Evolutionary conservation across 2,888 invertebrate genomes (phyloP), one percentile per base, ranked within the genome.

Genomic region (Dynastes maya): DNA sequence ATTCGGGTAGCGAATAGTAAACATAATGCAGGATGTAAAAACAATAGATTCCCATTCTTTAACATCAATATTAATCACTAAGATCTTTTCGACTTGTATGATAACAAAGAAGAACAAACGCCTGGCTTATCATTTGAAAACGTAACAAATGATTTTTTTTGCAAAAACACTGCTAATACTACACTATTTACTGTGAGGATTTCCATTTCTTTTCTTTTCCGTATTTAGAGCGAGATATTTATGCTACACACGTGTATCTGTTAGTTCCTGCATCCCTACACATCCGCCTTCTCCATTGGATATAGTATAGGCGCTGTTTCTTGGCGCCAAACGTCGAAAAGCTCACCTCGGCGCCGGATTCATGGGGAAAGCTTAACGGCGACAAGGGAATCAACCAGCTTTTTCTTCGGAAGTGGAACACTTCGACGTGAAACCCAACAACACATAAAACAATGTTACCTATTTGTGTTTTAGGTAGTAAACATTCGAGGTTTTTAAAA

Each of bases 201-300:
- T 83, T 82, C 82, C 82, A 45, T 45, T 11, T 32, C 32, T 32
- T 82, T 82, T 82, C 82, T 79, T 81, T 80, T 82, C 80, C 13
- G 80, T 82, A 84, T 82, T 84, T 82, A 80, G 84, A 82, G 84
- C 83, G 27, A 83, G 82, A 85, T 83, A 84, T 84, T 82, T 83
- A 82, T 80, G 82, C 81, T 81, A 83, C 82, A 81, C 29, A 51
- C 51, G 68, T 68, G 49, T 68, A 29, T 68, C 51, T 22, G 68
- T 68, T 45, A 22, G 68, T 49, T 49, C 11, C 51, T 51, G 29
- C 68, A 51, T 29, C 11, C 11, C 51, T 68, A 27, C 49, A 68
- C 51, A 68, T 68, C 22, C 49, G n/a, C 29, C 82, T 83, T 83
- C 32, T 83, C 82, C 82, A 83, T 40, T 22, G 55, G 58, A 40